Conservation (phyloP, 2,797 vertebrate genomes). For the Falco concolor region DNA sequence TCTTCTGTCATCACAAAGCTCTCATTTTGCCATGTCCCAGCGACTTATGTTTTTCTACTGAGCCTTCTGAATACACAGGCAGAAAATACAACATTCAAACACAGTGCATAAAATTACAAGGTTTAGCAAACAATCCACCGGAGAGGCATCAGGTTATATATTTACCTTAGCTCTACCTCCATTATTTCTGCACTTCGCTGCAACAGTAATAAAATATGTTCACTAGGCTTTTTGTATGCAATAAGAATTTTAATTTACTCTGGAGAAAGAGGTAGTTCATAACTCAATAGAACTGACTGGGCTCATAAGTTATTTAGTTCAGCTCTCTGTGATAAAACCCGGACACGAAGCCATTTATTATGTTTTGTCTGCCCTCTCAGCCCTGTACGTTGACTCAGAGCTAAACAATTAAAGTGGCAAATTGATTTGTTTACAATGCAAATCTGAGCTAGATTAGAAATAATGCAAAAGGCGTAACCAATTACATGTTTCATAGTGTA, state of each 20-base stretch:
- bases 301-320: constrained; percentile 55
- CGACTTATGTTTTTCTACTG: neutral
- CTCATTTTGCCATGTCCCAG: neutral
- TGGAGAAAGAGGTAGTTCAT: constrained; percentile 36
- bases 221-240: constrained; percentile 38
- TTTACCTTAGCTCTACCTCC: constrained; percentile 47
- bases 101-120: constrained; percentile 16
- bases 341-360: constrained; percentile 8
- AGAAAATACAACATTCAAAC: constrained; percentile 36
- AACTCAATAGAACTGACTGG: constrained; percentile 45
- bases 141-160: constrained; percentile 6
- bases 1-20: neutral
- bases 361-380: constrained; percentile 30
- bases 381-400: neutral
- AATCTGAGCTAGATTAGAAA: constrained; percentile 21
- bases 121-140: constrained; percentile 52
- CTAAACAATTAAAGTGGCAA: constrained; percentile 41
- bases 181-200: constrained; percentile 50
- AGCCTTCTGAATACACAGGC: neutral
- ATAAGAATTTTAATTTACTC: constrained; percentile 63
- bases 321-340: constrained; percentile 48
- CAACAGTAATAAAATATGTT: constrained; percentile 49
- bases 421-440: constrained; percentile 47
- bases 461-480: constrained; percentile 33
- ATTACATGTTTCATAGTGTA: neutral